A percentile compares a stretch with the other conserved stretches of the same genome.
Evolutionary conservation across 2,888 invertebrate genomes (phyloP).

Genomic region (Conus canariensis): DNA sequence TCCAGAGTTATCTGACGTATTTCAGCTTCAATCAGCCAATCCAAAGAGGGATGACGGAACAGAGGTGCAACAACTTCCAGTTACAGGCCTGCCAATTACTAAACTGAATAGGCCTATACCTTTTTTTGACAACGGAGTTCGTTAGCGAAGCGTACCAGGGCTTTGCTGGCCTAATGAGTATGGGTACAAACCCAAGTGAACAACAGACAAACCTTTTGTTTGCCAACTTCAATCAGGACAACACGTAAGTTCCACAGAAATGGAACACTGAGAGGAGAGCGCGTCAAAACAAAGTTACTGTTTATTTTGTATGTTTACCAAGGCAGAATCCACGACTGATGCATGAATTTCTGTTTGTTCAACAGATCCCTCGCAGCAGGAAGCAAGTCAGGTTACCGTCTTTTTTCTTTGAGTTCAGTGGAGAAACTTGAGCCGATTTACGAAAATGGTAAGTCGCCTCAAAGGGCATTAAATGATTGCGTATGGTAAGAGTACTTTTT

Average conservation of each 20-base stretch:
- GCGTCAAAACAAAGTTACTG: background rate
- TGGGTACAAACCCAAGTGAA: constrained; percentile 88
- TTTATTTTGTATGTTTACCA: background rate
- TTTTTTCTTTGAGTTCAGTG: constrained; percentile 88
- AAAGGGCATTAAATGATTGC: background rate
- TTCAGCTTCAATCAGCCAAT: constrained; percentile 12
- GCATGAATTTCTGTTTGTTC: constrained; percentile 47
- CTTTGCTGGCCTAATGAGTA: constrained; percentile 89
- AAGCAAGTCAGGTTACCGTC: constrained; percentile 92
- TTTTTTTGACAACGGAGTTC: constrained; percentile 63
- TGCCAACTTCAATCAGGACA: constrained; percentile 98
- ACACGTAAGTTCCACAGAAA: constrained; percentile 88
- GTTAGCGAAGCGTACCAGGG: constrained; percentile 72
- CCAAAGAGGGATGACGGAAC: background rate
- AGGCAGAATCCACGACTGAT: too few species aligned
- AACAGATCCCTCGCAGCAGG: constrained; percentile 91
- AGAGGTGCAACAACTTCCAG: background rate
- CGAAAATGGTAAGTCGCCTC: constrained; percentile 84
- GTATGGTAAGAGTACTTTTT: background rate
- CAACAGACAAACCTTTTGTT: constrained; percentile 88
- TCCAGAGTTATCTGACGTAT: constrained; percentile 1
- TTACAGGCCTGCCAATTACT: background rate
- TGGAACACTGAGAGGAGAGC: background rate
- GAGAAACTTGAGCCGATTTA: constrained; percentile 94
- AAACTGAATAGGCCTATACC: background rate